Conservation (phyloP, 2,113 vertebrate species). For the Proteles cristata region DNA sequence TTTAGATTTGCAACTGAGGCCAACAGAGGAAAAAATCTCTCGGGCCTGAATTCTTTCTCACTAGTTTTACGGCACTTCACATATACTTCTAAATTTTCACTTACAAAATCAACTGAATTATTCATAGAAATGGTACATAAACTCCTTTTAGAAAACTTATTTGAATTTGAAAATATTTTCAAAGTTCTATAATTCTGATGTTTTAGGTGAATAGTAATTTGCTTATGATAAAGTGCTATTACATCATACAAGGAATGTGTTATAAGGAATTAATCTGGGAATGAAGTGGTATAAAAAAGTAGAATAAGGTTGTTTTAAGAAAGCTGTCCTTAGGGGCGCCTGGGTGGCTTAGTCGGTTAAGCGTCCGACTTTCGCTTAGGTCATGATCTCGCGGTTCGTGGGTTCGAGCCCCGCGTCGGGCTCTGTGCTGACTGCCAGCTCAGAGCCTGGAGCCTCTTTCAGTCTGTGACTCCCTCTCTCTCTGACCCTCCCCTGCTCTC, state of each 20-base stretch:
- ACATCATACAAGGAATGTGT: not conserved
- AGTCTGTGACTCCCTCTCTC: too few species aligned
- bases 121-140: not conserved
- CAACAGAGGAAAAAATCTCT: not conserved
- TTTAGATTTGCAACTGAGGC: not conserved
- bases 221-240: not conserved
- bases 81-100: not conserved
- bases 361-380: too few species aligned
- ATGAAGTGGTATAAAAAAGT: not conserved
- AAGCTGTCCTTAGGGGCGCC: too few species aligned
- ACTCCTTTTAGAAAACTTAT: not conserved
- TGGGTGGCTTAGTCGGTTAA: too few species aligned
- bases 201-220: not conserved
- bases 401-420: too few species aligned
- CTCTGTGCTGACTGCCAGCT: too few species aligned
- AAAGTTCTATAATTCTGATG: not conserved
- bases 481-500: too few species aligned
- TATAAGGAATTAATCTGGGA: not conserved
- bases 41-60: not conserved
- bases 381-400: too few species aligned
- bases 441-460: too few species aligned
- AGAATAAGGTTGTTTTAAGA: not conserved
- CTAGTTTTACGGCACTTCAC: not conserved
- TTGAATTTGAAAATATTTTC: not conserved
- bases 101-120: not conserved